A percentile compares a stretch with the other conserved stretches of the same genome.
phyloP scores from a whole-genome alignment of 1,140 invertebrate genomes.

The Apolygus lucorum region DNA sequence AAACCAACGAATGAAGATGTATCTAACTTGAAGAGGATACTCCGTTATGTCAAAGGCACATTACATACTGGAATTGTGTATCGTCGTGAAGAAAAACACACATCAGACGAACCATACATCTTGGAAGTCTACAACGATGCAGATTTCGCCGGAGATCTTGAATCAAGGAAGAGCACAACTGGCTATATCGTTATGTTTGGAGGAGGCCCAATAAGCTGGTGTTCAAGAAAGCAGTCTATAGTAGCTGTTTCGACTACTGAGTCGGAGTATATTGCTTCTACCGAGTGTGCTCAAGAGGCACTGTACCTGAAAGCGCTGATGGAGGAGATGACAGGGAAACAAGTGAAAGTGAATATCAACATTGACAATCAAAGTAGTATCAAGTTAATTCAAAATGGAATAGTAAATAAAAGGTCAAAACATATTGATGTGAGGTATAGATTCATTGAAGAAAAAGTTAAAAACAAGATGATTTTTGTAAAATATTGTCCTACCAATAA shows the following conservation, averaged over 20 bases:
- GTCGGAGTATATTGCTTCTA: constrained; percentile 23
- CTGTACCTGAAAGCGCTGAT: not conserved
- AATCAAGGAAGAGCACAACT: constrained; percentile 17
- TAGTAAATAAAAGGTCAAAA: no score
- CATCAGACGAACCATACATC: no score
- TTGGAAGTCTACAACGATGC: constrained; percentile 24
- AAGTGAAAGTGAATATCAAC: not conserved
- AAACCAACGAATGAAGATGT: constrained; percentile 35
- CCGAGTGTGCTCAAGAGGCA: constrained; percentile 26
- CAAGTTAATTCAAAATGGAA: not conserved
- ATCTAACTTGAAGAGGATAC: constrained; percentile 37
- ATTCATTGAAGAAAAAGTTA: no score
- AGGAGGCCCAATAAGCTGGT: constrained; percentile 23
- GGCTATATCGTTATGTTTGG: constrained; percentile 22
- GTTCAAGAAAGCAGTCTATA: constrained; percentile 23
- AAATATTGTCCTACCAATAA: no score
- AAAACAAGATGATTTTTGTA: no score
- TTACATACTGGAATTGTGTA: constrained; percentile 17
- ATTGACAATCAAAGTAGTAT: not conserved
- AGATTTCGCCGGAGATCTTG: constrained; percentile 19
- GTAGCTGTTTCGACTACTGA: constrained; percentile 21
- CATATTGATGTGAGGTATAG: no score
- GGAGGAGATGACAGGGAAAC: not conserved
- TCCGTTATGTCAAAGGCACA: constrained; percentile 40
- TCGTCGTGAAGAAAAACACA: no score